Evolutionary conservation across 2,797 vertebrate species (phyloP), one percentile per base, ranked within the genome.

Genomic region (Mastacembelus armatus): DNA sequence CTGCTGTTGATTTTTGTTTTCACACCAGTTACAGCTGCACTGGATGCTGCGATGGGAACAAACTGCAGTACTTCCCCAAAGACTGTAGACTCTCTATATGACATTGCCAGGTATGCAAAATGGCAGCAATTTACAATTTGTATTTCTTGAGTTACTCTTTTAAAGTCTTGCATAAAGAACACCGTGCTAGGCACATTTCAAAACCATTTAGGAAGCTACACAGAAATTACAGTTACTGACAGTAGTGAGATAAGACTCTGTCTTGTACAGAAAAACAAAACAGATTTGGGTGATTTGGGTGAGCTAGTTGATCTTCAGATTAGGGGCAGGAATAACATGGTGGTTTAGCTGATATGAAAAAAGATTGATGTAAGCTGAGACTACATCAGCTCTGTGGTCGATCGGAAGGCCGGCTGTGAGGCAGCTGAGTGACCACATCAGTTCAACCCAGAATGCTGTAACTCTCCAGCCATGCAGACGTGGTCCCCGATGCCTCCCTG

Each of bases 11-110:
- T 52, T 50, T 50, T 40, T 10, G 36, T 26, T 30, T n/a, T 19
- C 15, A 38, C 32, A 5, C 1, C 7, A 4, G 38, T 40, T 11
- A 14, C 19, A 10, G 12, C 38, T 32, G 7, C 16, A 9, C 6
- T 52, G n/a, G 22, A 51, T 0, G 32, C 18, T 21, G 33, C 35
- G 9, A 74, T 74, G 71, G 71, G 63, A 66, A 30, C 21, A 21
- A 29, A 42, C 40, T 74, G 71, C 56, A 74, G 63, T 16, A 9
- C 56, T 7, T 55, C 71, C 66, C 62, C 62, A 29, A 42, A 73
- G 29, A 66, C 49, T 16, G 1, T 60, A 22, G 49, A 66, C 43
- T 61, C 63, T 30, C 36, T 73, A 8, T 63, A 73, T 10, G 35
- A 73, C 33, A 22, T 45, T 0, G 35, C 63, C 35, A 66, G 71